Percentiles rank a stretch among this genome's conserved stretches.
These are phyloP conservation scores for Pterocles gutturalis DNA, from an alignment of 2,113 vertebrate genomes.

Conservation along the genomic window DNA sequence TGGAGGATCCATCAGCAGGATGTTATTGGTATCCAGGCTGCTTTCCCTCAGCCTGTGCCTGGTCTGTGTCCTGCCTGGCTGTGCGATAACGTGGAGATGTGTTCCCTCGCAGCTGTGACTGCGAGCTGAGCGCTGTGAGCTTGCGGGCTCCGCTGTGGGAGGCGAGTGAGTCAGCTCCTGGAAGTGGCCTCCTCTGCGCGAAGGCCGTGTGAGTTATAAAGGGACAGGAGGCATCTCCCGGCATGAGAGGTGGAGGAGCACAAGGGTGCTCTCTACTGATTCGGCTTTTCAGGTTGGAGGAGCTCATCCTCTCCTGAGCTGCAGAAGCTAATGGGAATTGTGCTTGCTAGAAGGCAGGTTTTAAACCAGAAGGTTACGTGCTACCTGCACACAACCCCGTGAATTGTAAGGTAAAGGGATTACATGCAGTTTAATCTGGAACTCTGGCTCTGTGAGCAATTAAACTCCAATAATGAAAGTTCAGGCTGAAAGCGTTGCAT, in stretches of 20 bases:
- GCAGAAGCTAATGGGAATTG: not conserved
- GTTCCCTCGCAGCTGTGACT: not conserved
- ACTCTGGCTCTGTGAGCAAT: not conserved
- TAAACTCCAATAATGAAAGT: not conserved
- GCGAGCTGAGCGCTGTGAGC: not conserved
- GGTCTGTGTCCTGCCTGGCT: fast-evolving
- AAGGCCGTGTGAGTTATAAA: not conserved
- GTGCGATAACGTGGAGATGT: fast-evolving
- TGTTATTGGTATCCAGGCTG: not conserved
- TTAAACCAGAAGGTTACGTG: not conserved
- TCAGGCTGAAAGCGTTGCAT: not conserved
- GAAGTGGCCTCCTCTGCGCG: not conserved
- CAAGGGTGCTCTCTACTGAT: not conserved
- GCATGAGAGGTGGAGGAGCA: not conserved
- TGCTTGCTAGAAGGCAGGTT: not conserved
- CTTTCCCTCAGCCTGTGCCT: not conserved
- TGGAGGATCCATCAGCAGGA: not conserved
- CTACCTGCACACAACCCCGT: not conserved
- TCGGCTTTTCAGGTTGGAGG: not conserved
- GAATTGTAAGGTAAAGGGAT: not conserved
- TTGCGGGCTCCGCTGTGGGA: not conserved
- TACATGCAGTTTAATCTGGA: not conserved
- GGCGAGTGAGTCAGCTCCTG: not conserved
- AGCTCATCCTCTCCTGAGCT: not conserved
- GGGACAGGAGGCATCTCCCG: not conserved